Percentiles rank a stretch among this genome's conserved stretches.
These are phyloP conservation scores for Oostethus manadensis DNA, from an alignment of 2,113 vertebrate genomes.

Conservation along the genomic window DNA sequence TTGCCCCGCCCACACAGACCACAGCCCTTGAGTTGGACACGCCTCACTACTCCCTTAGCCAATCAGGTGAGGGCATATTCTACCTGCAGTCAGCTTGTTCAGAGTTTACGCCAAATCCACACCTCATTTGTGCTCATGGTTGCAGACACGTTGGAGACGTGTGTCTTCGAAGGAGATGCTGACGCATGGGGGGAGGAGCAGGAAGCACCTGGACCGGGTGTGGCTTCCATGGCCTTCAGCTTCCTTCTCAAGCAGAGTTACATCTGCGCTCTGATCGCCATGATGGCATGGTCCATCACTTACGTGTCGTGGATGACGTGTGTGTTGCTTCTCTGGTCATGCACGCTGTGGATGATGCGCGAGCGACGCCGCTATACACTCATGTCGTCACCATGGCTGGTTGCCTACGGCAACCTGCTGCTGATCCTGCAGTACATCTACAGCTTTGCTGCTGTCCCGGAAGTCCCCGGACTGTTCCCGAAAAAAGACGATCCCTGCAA, in stretches of 20 bases:
- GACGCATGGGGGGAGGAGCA: constrained; percentile 3
- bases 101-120: neutral
- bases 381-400: constrained; percentile 91
- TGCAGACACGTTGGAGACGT: constrained; percentile 57
- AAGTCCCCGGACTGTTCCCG: constrained; percentile 81
- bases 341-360: constrained; percentile 90
- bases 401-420: constrained; percentile 85
- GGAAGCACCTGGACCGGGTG: constrained; percentile 52
- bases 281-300: constrained; percentile 90
- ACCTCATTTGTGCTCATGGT: too few species aligned
- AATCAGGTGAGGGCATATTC: constrained; percentile 66
- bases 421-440: constrained; percentile 89
- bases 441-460: constrained; percentile 79
- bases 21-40: constrained; percentile 75
- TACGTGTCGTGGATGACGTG: constrained; percentile 95
- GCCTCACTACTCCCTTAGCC: constrained; percentile 80
- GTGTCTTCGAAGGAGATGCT: constrained; percentile 45
- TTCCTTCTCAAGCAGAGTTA: constrained; percentile 97
- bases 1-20: constrained; percentile 73
- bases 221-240: constrained; percentile 75
- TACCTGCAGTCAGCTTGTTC: neutral
- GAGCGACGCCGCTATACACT: constrained; percentile 86
- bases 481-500: constrained; percentile 75
- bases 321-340: constrained; percentile 91
- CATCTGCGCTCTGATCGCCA: constrained; percentile 78